Evolutionary conservation across 2,797 vertebrate species (phyloP).

Genomic region (Peromyscus melanophrys): DNA sequence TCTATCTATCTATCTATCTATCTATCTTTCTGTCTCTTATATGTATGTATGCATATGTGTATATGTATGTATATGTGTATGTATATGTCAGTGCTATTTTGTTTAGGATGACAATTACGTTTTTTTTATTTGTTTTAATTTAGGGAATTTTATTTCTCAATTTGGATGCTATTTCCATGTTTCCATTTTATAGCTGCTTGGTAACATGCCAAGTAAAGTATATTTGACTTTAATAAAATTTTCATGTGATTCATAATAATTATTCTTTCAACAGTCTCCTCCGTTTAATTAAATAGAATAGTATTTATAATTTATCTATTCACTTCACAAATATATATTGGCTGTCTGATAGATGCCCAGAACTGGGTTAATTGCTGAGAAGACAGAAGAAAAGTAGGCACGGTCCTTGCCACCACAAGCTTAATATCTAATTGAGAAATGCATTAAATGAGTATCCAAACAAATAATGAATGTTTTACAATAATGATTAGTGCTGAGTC

Average conservation of each 20-base stretch:
- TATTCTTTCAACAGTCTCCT: slow-evolving; percentile 38
- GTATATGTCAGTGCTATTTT: neutral
- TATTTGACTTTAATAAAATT: slow-evolving; percentile 58
- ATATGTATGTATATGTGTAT: neutral
- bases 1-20: neutral
- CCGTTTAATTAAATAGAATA: slow-evolving; percentile 68
- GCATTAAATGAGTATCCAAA: slow-evolving; percentile 18
- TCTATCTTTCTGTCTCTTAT: neutral
- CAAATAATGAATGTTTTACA: slow-evolving; percentile 31
- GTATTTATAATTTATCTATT: slow-evolving; percentile 56
- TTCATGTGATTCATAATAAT: slow-evolving; percentile 37
- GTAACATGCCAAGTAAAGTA: neutral
- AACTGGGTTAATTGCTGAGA: slow-evolving; percentile 44
- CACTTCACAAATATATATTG: slow-evolving; percentile 40
- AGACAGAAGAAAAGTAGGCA: slow-evolving; percentile 7
- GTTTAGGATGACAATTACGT: neutral
- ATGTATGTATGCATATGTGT: neutral
- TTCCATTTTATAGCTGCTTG: slow-evolving; percentile 65
- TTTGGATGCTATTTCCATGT: slow-evolving; percentile 36
- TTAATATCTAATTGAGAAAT: slow-evolving; percentile 37
- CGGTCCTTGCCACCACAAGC: neutral
- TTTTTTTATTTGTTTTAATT: slow-evolving; percentile 4
- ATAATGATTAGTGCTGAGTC: neutral
- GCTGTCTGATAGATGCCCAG: neutral
- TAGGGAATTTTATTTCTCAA: slow-evolving; percentile 46